A percentile compares a stretch with the other conserved stretches of the same genome.
phyloP scores from a whole-genome alignment of 2,797 vertebrate genomes.

The Mormyrus hasselquistii region DNA sequence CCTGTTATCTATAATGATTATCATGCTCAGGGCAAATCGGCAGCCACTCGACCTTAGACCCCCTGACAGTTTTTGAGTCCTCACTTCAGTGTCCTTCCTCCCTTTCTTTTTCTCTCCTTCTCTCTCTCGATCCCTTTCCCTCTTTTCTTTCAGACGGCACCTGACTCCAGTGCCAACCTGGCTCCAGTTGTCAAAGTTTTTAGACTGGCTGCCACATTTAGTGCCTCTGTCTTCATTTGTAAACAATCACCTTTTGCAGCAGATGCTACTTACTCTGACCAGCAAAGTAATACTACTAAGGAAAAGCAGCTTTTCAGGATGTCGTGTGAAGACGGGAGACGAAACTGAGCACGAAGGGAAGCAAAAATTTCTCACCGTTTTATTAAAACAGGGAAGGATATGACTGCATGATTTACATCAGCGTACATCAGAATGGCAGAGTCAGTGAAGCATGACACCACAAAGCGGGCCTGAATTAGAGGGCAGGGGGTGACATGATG shows the following conservation, averaged over 20 bases:
- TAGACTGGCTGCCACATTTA: background rate
- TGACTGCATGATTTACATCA: background rate
- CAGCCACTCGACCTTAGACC: background rate
- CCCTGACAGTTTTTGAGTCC: background rate
- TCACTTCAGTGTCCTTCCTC: background rate
- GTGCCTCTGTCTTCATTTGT: background rate
- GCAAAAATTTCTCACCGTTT: background rate
- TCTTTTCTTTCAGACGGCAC: background rate
- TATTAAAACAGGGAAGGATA: background rate
- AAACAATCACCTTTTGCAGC: background rate
- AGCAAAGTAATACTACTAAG: background rate
- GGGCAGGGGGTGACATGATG: background rate
- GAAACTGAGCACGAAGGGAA: background rate
- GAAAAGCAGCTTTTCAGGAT: background rate
- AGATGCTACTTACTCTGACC: background rate
- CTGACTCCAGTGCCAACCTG: background rate
- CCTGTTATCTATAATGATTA: background rate
- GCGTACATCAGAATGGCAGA: background rate
- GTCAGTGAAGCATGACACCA: background rate
- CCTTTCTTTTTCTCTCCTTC: background rate
- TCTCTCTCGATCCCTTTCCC: background rate
- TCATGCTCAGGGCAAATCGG: background rate
- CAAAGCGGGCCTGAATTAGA: background rate
- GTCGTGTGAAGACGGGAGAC: background rate
- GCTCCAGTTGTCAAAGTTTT: background rate